Base-by-base conservation (phyloP, 2,888 invertebrate genomes). In the Epiblema foenella region DNA sequence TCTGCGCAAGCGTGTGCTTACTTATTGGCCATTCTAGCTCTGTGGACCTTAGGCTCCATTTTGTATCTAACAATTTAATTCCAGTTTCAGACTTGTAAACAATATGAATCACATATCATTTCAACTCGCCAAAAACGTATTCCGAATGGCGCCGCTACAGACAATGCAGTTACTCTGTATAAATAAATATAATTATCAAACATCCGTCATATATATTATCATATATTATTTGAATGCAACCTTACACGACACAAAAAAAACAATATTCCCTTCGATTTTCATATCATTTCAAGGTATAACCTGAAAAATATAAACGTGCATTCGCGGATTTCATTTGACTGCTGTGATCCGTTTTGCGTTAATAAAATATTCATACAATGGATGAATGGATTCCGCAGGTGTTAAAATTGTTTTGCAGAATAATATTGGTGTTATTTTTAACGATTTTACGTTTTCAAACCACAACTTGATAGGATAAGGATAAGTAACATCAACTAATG, bases 291-390 rank as follows among this genome's bases (percentile, higher is more conserved):
- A 69, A 37, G 58, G 39, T 64, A 42, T 54, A 56, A 67, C 60
- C 29, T 60, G 37, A 33, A 60, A 71, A 66, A 66, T 56, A 71
- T 29, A 67, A 24, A 42, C 46, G 60, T 51, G 59, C 29, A 72
- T 67, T 4, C 60, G 56, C 57, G 52, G 63, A 74, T 68, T 78
- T 77, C 51, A 74, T 73, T 77, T 77, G 60, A 71, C 59, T 69
- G 51, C 73, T 62, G 74, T 77, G 74, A 76, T 74, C 74, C 68
- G 74, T 74, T 81, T 77, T 70, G 75, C 75, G 73, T 72, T 75
- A 63, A 77, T 79, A 76, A 79, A 80, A 80, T 83, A 82, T 81
- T 79, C 79, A 79, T 80, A 73, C 63, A 66, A 42, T 71, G 68
- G 68, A 65, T 67, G 75, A 77, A 77, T 78, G 73, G 67, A 72